These are phyloP conservation scores for Centrocercus urophasianus DNA, from an alignment of 2,113 vertebrate genomes.

Conservation along the genomic window DNA sequence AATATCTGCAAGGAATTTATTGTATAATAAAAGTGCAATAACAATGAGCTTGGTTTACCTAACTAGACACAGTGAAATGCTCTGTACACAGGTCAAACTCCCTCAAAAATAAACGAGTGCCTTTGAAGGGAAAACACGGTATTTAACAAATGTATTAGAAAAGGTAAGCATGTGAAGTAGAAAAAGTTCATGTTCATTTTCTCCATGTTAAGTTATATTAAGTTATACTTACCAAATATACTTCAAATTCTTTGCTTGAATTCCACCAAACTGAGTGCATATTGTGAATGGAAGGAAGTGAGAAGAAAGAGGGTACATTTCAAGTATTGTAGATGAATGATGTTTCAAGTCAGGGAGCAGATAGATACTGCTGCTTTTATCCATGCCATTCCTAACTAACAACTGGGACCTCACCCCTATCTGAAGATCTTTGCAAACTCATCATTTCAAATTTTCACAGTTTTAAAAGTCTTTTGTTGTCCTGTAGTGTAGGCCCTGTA, in stretches of 20 bases:
- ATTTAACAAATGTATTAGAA: slow-evolving; percentile 28
- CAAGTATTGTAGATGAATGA: not conserved
- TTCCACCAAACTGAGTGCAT: not conserved
- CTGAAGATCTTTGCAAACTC: not conserved
- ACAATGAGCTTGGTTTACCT: slow-evolving; percentile 28
- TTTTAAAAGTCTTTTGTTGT: not conserved
- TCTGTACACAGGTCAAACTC: slow-evolving; percentile 1
- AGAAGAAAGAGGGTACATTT: not conserved
- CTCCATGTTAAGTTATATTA: not conserved
- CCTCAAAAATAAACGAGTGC: slow-evolving; percentile 11
- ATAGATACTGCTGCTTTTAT: not conserved
- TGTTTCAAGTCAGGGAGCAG: not conserved
- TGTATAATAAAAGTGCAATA: slow-evolving; percentile 46
- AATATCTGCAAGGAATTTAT: slow-evolving; percentile 65
- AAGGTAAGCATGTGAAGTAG: not conserved
- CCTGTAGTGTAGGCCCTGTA: not conserved
- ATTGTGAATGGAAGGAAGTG: not conserved
- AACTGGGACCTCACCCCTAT: not conserved
- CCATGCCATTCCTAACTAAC: not conserved
- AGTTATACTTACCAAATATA: not conserved
- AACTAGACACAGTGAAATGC: slow-evolving; percentile 18
- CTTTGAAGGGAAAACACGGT: slow-evolving; percentile 3
- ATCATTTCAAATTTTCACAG: not conserved
- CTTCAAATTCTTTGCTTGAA: not conserved
- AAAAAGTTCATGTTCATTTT: not conserved